These are phyloP conservation scores for Trialeurodes vaporariorum DNA, from an alignment of 1,140 invertebrate genomes.

Conservation along the genomic window DNA sequence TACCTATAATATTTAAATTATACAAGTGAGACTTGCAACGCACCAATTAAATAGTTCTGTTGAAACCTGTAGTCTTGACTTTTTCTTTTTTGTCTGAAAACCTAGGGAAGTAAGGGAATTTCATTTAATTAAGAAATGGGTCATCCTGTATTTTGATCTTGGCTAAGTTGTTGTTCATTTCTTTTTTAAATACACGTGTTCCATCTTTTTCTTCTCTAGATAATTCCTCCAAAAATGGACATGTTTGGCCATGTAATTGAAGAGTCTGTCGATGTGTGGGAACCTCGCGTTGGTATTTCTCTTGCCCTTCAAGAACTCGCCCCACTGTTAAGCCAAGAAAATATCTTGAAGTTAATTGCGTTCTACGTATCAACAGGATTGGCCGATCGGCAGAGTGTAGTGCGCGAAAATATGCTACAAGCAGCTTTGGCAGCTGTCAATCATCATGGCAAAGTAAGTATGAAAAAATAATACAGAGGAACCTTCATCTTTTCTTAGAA, in stretches of 20 bases:
- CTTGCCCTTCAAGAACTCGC: constrained; percentile 64
- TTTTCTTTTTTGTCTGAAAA: too few relatives aligned
- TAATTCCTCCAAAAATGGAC: constrained; percentile 1
- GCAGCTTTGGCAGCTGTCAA: constrained; percentile 86
- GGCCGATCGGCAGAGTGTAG: constrained; percentile 68
- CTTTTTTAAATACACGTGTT: too few relatives aligned
- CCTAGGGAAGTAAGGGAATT: too few relatives aligned
- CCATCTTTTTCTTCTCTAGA: neutral
- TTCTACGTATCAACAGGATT: constrained; percentile 82
- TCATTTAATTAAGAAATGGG: too few relatives aligned
- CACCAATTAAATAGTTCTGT: too few relatives aligned
- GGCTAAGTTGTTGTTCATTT: too few relatives aligned
- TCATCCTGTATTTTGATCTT: too few relatives aligned
- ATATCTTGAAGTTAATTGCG: constrained; percentile 55
- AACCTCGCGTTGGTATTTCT: constrained; percentile 74
- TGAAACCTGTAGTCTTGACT: too few relatives aligned
- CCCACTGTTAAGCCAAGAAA: constrained; percentile 49
- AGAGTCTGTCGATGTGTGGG: constrained; percentile 78
- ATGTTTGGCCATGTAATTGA: constrained; percentile 61
- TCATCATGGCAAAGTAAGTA: constrained; percentile 75
- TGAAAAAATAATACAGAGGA: too few relatives aligned
- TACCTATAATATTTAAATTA: too few relatives aligned
- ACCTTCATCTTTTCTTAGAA: too few relatives aligned
- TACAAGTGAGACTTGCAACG: too few relatives aligned
- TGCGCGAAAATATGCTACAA: constrained; percentile 80